Percentiles rank a stretch among this genome's conserved stretches.
phyloP scores from a whole-genome alignment of 2,797 vertebrate genomes.

The Taenioides sp. region DNA sequence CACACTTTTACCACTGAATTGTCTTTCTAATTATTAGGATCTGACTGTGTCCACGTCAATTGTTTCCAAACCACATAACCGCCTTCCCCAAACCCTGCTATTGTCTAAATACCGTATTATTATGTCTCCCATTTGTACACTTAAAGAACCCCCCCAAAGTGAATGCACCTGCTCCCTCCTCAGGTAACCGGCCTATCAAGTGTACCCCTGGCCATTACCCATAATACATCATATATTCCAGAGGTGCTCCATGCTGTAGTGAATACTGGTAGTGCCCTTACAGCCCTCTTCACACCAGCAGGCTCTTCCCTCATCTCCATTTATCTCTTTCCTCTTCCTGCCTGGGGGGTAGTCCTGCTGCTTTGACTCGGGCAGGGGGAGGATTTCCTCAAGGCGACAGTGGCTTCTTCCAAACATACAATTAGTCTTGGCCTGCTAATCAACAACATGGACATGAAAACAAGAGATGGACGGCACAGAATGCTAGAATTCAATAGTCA shows the following conservation, averaged over 20 bases:
- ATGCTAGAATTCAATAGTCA: background rate
- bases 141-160: conserved; percentile 14
- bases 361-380: conserved; percentile 69
- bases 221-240: conserved; percentile 22
- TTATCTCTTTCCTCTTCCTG: conserved; percentile 77
- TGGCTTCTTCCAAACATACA: conserved; percentile 61
- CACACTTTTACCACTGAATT: background rate
- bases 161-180: conserved; percentile 52
- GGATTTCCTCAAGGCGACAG: conserved; percentile 74
- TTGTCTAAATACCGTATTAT: conserved; percentile 1
- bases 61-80: background rate
- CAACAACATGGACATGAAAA: conserved; percentile 45
- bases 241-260: conserved; percentile 37
- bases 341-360: conserved; percentile 63
- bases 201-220: conserved; percentile 24
- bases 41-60: background rate
- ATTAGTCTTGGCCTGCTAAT: conserved; percentile 51
- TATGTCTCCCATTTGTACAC: conserved; percentile 3
- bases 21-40: background rate
- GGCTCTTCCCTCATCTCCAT: conserved; percentile 58
- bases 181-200: conserved; percentile 43
- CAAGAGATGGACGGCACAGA: conserved; percentile 26
- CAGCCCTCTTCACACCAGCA: conserved; percentile 73
- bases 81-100: background rate
- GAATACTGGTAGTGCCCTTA: conserved; percentile 41